Evolutionary conservation across 2,888 invertebrate genomes (phyloP).

Genomic region (Drepana falcataria): DNA sequence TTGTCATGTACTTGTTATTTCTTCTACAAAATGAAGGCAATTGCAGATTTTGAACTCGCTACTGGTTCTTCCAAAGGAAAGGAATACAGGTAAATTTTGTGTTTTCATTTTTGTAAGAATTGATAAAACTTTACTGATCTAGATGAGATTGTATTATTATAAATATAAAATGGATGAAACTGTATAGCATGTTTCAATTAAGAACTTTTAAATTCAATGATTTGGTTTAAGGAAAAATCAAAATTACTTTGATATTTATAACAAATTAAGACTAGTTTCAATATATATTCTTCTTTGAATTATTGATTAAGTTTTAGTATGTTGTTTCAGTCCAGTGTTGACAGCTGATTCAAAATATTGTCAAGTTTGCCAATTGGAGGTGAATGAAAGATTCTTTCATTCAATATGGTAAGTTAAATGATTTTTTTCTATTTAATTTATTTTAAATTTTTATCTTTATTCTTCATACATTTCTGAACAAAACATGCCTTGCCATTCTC

Average conservation of each 20-base stretch:
- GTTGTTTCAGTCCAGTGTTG: constrained; percentile 59
- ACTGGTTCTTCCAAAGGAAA: constrained; percentile 64
- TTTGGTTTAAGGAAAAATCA: too few species aligned
- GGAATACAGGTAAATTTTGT: constrained; percentile 57
- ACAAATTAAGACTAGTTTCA: too few species aligned
- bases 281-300: too few species aligned
- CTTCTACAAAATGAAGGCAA: constrained; percentile 65
- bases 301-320: background rate
- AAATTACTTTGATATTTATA: too few species aligned
- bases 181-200: too few species aligned
- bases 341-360: constrained; percentile 90
- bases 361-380: constrained; percentile 88
- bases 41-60: constrained; percentile 62
- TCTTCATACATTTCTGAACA: background rate
- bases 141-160: too few species aligned
- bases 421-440: constrained; percentile 1
- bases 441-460: constrained; percentile 1
- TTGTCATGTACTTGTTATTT: constrained; percentile 54
- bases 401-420: constrained; percentile 83
- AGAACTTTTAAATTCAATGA: too few species aligned
- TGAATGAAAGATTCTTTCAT: constrained; percentile 87
- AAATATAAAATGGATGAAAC: too few species aligned
- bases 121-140: background rate
- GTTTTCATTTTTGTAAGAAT: background rate
- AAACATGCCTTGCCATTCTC: too few species aligned